Evolutionary conservation across 2,888 invertebrate species (phyloP), one percentile per base, ranked within the genome.

Genomic region (Acronicta alni): DNA sequence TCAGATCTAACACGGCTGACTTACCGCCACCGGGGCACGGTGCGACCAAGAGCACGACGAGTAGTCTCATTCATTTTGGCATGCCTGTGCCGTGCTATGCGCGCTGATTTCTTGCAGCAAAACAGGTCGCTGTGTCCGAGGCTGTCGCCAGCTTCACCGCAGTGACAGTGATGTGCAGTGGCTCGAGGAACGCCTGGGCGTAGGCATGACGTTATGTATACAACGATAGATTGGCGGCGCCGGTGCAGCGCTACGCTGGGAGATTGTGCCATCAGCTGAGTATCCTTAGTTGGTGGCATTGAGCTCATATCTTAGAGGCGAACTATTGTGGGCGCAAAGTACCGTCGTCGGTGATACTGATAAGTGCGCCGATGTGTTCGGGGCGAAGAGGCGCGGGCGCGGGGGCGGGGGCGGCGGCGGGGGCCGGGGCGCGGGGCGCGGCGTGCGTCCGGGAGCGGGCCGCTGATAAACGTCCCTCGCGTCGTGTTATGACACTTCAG

Each of bases 401-500:
- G 42, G 46, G 52, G 4, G 54, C 23, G 16, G 57, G 0, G 38
- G 41, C 15, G 18, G 30, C 44, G 38, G 37, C 45, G 42, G 46
- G 49, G 14, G 46, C 14, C 18, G 48, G 58, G 23, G 53, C 39
- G 15, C 3, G 43, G 26, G 53, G 32, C 32, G 44, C 39, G 41
- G 16, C 37, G 18, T 15, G 45, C 35, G 48, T 67, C 64, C 60
- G 62, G 49, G 55, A 56, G 55, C 14, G 44, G 32, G 54, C 49
- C 53, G 42, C 35, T 53, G 60, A 63, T 59, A 59, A 67, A 39
- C 64, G 64, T 39, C 35, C 14, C 38, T 41, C 37, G 60, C 37
- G 39, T 47, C 58, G 56, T 57, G 41, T 71, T 67, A 67, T 70
- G 64, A 46, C 59, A 41, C 52, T 57, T 38, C 39, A 70, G 67